Evolutionary conservation across 2,113 vertebrate genomes (phyloP).

Genomic region (Cyphomyrus plagiostoma): DNA sequence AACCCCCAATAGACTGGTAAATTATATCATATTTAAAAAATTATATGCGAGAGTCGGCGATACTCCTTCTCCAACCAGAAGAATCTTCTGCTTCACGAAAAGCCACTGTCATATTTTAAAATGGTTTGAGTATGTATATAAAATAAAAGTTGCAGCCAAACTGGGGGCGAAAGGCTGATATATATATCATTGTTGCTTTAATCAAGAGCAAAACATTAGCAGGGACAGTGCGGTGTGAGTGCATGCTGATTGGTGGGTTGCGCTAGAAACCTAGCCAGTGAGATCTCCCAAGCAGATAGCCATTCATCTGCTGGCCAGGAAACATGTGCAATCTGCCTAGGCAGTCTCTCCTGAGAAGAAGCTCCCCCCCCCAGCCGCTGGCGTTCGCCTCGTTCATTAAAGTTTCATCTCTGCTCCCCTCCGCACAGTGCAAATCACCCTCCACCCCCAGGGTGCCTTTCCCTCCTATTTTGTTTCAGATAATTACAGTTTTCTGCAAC

Average conservation of each 20-base stretch:
- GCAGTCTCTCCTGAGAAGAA: not conserved
- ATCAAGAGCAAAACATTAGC: not conserved
- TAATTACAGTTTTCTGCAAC: constrained; percentile 21
- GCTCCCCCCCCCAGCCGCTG: not conserved
- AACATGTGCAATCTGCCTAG: not conserved
- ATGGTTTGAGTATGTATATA: not conserved
- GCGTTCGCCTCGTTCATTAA: constrained; percentile 22
- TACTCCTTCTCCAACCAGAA: not conserved
- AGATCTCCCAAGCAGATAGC: not conserved
- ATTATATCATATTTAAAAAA: not conserved
- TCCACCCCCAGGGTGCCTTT: not conserved
- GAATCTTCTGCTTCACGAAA: not conserved
- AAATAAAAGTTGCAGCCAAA: not conserved
- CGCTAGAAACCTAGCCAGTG: too few relatives aligned
- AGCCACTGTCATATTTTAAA: not conserved
- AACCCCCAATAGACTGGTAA: not conserved
- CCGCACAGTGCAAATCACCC: constrained; percentile 9
- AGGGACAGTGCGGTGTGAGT: not conserved
- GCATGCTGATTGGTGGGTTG: not conserved
- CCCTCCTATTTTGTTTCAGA: constrained; percentile 21
- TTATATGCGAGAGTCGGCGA: not conserved
- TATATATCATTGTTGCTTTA: not conserved
- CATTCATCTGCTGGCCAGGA: not conserved
- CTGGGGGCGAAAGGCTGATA: not conserved
- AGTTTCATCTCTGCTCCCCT: constrained; percentile 23